Base-by-base conservation (phyloP, 2,113 vertebrate genomes). In the Coracopsis vasa region DNA sequence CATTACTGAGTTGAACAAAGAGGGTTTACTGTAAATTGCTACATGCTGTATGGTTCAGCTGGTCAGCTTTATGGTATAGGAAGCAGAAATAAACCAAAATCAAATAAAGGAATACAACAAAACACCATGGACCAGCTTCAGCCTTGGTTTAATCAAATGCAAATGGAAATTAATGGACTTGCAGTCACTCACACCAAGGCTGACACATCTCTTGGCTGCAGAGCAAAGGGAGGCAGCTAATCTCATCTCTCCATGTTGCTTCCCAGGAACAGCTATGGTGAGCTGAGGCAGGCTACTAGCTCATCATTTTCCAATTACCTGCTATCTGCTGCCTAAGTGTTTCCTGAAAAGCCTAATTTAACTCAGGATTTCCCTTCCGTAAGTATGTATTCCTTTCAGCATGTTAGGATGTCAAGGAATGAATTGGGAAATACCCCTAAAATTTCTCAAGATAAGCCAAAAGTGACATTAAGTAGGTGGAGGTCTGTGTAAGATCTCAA, bases 21-120 rank as follows among this genome's bases (percentile, higher is more conserved):
- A 95, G n/a, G 88, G 72, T 91, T 96, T 97, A 93, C 67, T 0
- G 5, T 89, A 94, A 96, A 94, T 89, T 81, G 80, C 37, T 69
- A 23, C 77, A 72, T 23, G 27, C 37, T 79, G 44, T n/a, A 82
- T 14, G 61, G 64, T 82, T 85, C 90, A 90, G 37, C 51, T 65
- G 73, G 70, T 94, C 89, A 88, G 74, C 25, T 64, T 37, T 69
- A 85, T 50, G 58, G 39, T 77, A 82, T 25, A 84, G 47, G 70
- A 93, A 87, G 60, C 48, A 69, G 73, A 91, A 95, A 81, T n/a
- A 3, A 86, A 90, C 10, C 35, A 25, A 94, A 95, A 94, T 67
- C 44, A 88, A 90, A 88, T 83, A 58, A 91, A 91, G 18, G 31
- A 73, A 58, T 66, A 85, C 48, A 85, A 50, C 72, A 91, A 96